phyloP scores from a whole-genome alignment of 2,113 vertebrate genomes.

The Tretioscincus oriximinensis region DNA sequence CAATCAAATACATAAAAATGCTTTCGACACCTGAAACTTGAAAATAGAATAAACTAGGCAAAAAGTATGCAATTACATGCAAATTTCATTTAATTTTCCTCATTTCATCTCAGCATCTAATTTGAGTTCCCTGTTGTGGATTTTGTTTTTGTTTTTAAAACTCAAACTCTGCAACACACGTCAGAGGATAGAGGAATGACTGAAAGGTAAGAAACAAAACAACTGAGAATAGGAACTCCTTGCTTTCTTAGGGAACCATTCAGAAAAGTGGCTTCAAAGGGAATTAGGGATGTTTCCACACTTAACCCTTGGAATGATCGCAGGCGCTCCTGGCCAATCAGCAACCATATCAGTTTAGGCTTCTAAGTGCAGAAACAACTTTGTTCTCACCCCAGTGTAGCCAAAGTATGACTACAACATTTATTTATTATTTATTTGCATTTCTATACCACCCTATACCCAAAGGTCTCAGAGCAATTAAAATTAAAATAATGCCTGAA shows the following conservation, averaged over 20 bases:
- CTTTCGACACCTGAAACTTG: conserved; percentile 29
- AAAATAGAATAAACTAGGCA: conserved; percentile 27
- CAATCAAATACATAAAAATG: neutral
- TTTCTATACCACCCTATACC: no score
- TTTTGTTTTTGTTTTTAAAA: conserved; percentile 20
- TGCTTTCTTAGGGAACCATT: neutral
- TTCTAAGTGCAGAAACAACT: no score
- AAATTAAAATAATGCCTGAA: no score
- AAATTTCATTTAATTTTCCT: conserved; percentile 32
- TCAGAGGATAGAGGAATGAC: neutral
- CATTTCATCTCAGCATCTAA: conserved; percentile 30
- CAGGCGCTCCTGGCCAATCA: no score
- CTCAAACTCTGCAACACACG: neutral
- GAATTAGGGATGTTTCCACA: neutral
- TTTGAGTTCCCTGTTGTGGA: conserved; percentile 24
- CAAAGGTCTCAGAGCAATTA: no score
- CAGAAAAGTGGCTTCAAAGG: neutral
- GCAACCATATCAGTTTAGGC: no score
- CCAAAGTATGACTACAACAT: no score
- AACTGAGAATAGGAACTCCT: fast-evolving
- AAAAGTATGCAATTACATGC: conserved; percentile 38
- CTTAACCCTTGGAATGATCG: no score
- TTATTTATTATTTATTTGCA: no score
- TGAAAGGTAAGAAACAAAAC: neutral
- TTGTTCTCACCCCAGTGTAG: no score